Base-by-base conservation (phyloP, 92 coral and sea anemone species). In the Chrysogorgia sp. region DNA sequence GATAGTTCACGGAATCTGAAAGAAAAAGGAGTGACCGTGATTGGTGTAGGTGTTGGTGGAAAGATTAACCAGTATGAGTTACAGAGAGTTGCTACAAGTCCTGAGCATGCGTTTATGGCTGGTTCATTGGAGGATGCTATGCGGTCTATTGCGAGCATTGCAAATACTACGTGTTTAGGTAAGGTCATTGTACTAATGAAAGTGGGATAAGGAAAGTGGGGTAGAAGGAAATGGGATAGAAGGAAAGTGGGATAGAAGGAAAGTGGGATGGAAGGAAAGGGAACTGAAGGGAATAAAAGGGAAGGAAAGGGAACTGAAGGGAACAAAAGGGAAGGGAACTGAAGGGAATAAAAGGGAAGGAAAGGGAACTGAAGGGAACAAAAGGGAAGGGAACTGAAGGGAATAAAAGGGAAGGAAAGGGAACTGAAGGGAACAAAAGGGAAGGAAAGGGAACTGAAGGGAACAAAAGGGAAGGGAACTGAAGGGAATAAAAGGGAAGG, bases 101-200 rank as follows among this genome's bases (percentile, higher is more conserved):
- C 99, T 26, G 96, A 96, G 70, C 99, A 87, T 71, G 99, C 99
- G 40, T 89, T 92, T 52, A 67, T 96, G 67, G 99, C 90, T 29
- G 79, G 82, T 22, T 67, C 88, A 15, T 88, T 89, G 50, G 99
- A 96, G 48, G 97, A 96, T 75, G 83, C 89, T 80, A 86, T 86
- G n/a, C 92, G 89, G 26, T 96, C 84, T 57, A 90, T 92, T 28
- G 86, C 92, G 76, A 77, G 89, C 10, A 87, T 94, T 48, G 90
- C 99, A 5, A 96, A 96, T 76, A 92, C 96, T 15, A 90, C 91
- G 41, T 96, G 99, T 43, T 63, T 80, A 17, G 99, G 96, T 82
- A 77, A 82, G 71, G 20, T 32, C 1, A 26, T 1, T 10, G 64
- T 13, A 13, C 13, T 58, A 19, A 14, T 20, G 17, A 28, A 20